These are phyloP conservation scores for Drosophila serrata DNA, from an alignment of 1,140 invertebrate species.

Conservation along the genomic window DNA sequence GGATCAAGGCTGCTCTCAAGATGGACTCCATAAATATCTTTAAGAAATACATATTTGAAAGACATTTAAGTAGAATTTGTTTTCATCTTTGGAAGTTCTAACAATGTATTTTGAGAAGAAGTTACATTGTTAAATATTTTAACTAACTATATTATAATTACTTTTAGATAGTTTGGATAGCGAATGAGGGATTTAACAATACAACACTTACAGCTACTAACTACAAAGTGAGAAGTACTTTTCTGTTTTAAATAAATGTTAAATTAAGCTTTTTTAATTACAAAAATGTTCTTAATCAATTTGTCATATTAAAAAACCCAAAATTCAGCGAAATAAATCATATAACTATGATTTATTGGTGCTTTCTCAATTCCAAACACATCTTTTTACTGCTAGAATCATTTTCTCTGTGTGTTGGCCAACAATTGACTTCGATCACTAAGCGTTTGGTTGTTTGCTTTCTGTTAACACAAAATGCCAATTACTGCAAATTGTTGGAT, in stretches of 20 bases:
- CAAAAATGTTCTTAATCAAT: no score
- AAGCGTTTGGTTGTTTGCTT: conserved; percentile 69
- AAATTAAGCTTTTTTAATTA: neutral
- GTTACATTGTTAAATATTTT: no score
- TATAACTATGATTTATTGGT: neutral
- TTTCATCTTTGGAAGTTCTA: no score
- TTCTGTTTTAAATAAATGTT: neutral
- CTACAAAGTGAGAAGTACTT: neutral
- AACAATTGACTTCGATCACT: conserved; percentile 71
- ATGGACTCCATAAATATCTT: no score
- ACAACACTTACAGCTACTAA: no score
- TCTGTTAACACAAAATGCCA: conserved; percentile 75
- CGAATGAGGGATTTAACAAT: no score
- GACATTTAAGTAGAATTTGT: no score
- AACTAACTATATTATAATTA: no score
- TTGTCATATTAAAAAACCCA: neutral
- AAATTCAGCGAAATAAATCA: neutral
- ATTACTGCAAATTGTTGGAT: conserved; percentile 70
- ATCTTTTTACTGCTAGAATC: conserved; percentile 1
- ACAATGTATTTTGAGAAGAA: no score
- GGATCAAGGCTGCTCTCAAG: neutral
- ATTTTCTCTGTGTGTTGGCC: conserved; percentile 15
- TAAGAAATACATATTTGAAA: no score
- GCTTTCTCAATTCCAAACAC: neutral
- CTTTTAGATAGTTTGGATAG: no score